Percentiles rank a stretch among this genome's conserved stretches.
Evolutionary conservation across 2,888 invertebrate species (phyloP).

Genomic region (Epiblema foenella): DNA sequence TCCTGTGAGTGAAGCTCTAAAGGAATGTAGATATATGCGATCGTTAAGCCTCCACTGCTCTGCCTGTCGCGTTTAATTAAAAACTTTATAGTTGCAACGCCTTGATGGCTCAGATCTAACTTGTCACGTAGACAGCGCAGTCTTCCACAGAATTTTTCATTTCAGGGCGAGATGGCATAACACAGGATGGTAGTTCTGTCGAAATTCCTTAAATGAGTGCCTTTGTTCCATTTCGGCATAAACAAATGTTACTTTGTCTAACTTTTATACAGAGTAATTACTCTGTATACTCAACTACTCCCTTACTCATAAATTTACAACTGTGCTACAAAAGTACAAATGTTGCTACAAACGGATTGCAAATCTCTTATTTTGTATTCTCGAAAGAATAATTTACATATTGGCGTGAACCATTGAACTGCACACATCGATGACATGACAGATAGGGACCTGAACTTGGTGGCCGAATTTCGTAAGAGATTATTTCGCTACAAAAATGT

Average conservation of each 20-base stretch:
- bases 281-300: too few species aligned
- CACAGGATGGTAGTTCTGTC: conserved; percentile 5
- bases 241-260: conserved; percentile 30
- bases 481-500: conserved; percentile 38
- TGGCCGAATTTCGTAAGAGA: conserved; percentile 31
- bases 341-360: not conserved
- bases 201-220: conserved; percentile 21
- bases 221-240: conserved; percentile 23
- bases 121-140: conserved; percentile 55
- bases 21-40: conserved; percentile 78
- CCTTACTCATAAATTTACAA: too few species aligned
- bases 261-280: conserved; percentile 13
- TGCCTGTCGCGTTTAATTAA: conserved; percentile 75
- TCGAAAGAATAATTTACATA: conserved; percentile 20
- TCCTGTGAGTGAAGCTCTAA: conserved; percentile 68
- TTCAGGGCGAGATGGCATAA: conserved; percentile 20
- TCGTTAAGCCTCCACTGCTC: conserved; percentile 67
- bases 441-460: conserved; percentile 28
- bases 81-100: conserved; percentile 74
- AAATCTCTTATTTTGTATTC: conserved; percentile 14
- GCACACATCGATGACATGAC: conserved; percentile 19
- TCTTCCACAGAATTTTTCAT: conserved; percentile 41
- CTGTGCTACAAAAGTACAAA: conserved; percentile 3
- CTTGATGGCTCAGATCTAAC: conserved; percentile 56
- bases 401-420: conserved; percentile 4